Base-by-base conservation (phyloP, 2,113 vertebrate genomes). In the Orientallactaga bullata region DNA sequence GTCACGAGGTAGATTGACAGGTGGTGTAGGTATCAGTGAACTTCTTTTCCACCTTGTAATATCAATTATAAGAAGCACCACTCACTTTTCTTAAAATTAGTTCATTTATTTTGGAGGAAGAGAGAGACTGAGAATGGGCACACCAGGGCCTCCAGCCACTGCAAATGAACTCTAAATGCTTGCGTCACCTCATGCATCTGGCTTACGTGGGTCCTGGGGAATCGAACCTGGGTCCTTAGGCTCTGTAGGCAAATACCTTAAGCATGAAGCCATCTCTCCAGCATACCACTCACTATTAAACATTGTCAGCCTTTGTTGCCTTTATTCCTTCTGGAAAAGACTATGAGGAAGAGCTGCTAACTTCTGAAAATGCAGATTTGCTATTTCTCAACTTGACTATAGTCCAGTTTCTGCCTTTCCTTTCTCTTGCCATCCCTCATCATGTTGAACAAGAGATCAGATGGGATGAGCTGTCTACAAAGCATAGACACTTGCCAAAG, bases 301-400 rank as follows among this genome's bases (percentile, higher is more conserved):
- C 13, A 77, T 7, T 32, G 4, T 55, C 18, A 77, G 21, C 28
- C 42, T 79, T 88, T 58, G 10, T 47, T 83, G 42, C 7, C 5
- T 84, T 78, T 93, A 42, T 58, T 37, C 42, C 6, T 80, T 66
- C 60, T 93, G 17, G n/a, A 81, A 94, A 88, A 84, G 8, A 4
- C 3, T 42, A 47, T 58, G 6, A 35, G 30, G 37, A 51, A 72
- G 11, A 78, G 16, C 13, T 47, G 23, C 72, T 26, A 28, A 1
- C 2, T 58, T 79, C 60, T 66, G 66, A 15, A 95, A 88, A 85
- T 42, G 2, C 61, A 80, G 23, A 66, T 76, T 80, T 93, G 6
- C 20, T 74, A 13, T 8, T 72, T 95, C 51, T 91, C 4, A 63
- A 85, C 79, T 76, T 76, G 28, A 7, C 32, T 87, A 10, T 66